Base-by-base conservation (phyloP, 2,797 vertebrate species). In the Liparis tanakae region DNA sequence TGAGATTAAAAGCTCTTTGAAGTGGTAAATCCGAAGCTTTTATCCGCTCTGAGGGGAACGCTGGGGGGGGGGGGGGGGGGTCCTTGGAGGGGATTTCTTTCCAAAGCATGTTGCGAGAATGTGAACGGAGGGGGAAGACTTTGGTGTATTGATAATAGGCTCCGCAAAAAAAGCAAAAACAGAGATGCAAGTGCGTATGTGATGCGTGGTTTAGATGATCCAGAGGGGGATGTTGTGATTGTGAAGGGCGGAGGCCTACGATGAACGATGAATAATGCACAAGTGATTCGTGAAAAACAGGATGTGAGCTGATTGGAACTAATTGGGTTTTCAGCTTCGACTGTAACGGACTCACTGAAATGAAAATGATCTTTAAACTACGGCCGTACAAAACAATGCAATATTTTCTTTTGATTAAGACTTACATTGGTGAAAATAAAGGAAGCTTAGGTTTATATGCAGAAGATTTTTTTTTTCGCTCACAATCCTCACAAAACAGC, bases 1-100 rank as follows among this genome's bases (percentile, higher is more conserved):
- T 68, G 56, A 84, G 83, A 83, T 86, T 54, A 81, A 81, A 82
- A 73, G 25, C 59, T 51, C 78, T 86, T 86, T 88, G 79, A 90
- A 78, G 80, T 73, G 22, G 43, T 80, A 59, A 74, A 76, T 70
- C 67, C 17, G 10, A 55, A 0, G 36, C 72, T 70, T 80, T 85
- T 3, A 83, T 78, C 66, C 78, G 59, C 65, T 60, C 55, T 34
- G 64, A 36, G 65, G 66, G 77, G 67, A 76, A 74, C 60, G 66
- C 41, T 37, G 53, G 50, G 72, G 60, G 74, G 56, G 46, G 53
- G 50, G 72, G 60, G 74, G 56, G 46, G 48, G 39, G 36, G 54
- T 39, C 14, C 44, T 61, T 60, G 46, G 7, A 53, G 0, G 6
- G 63, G 43, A 53, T 55, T 62, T 73, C 64, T 72, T 51, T 68